phyloP scores from a whole-genome alignment of 2,113 vertebrate species.

The Sclerurus mexicanus region DNA sequence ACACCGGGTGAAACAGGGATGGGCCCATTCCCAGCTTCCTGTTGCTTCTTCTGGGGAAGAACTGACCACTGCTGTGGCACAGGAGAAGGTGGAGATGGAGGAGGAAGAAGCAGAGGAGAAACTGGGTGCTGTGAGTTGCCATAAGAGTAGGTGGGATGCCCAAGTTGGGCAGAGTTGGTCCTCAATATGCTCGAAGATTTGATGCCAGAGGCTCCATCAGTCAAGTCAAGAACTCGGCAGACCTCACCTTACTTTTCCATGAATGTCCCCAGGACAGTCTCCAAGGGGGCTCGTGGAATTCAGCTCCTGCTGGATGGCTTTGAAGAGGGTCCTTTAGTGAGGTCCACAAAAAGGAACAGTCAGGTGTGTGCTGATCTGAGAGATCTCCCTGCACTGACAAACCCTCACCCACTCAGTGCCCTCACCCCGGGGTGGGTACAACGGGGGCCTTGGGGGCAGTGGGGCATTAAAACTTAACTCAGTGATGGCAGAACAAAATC shows the following conservation, averaged over 20 bases:
- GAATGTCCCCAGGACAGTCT: neutral
- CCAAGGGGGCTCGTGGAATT: neutral
- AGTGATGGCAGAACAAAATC: neutral
- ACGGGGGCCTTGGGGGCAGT: fast-evolving
- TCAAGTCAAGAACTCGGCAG: fast-evolving
- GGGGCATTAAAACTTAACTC: neutral
- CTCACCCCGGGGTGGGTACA: neutral
- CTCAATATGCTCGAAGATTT: neutral
- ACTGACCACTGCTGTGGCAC: fast-evolving
- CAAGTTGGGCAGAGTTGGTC: neutral
- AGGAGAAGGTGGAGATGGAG: neutral
- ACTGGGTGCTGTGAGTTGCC: neutral
- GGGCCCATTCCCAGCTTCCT: neutral
- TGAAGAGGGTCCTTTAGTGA: neutral
- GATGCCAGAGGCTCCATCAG: neutral
- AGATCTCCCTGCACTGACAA: neutral
- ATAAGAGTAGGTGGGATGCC: fast-evolving
- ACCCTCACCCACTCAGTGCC: neutral
- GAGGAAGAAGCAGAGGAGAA: neutral
- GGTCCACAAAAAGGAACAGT: neutral
- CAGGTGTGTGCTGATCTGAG: neutral
- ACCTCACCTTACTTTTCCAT: neutral
- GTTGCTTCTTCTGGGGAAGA: neutral
- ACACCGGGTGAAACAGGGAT: fast-evolving
- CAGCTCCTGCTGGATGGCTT: neutral